A percentile compares a stretch with the other conserved stretches of the same genome.
phyloP scores from a whole-genome alignment of 2,113 vertebrate genomes.

The Fulica atra region DNA sequence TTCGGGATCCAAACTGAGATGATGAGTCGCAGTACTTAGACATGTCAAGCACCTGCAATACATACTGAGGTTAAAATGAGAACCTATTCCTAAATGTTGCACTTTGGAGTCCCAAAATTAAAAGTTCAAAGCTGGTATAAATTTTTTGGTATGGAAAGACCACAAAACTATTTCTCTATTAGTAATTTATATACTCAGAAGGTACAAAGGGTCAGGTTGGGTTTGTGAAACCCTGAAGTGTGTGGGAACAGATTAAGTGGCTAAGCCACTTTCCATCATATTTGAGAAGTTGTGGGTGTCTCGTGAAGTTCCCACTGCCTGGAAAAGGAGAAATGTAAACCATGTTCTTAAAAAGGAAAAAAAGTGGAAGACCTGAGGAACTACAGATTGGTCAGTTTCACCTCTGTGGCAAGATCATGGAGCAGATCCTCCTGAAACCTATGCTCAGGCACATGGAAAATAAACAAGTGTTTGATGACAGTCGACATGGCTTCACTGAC shows the following conservation, averaged over 20 bases:
- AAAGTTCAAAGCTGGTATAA: background rate
- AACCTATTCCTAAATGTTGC: background rate
- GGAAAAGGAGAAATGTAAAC: too few species aligned
- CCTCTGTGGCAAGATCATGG: too few species aligned
- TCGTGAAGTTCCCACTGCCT: too few species aligned
- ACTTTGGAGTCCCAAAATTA: background rate
- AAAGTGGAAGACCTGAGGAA: too few species aligned
- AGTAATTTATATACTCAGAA: background rate
- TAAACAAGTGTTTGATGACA: too few species aligned
- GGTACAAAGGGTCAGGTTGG: background rate
- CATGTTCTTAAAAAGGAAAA: too few species aligned
- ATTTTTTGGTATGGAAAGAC: background rate
- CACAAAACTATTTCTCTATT: background rate
- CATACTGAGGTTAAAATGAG: background rate
- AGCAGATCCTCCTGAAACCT: too few species aligned
- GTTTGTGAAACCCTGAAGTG: background rate
- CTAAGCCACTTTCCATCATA: too few species aligned
- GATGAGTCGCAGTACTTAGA: background rate
- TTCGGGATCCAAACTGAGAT: conserved; percentile 37
- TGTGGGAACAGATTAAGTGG: background rate
- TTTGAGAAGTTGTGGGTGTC: too few species aligned
- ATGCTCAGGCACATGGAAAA: too few species aligned
- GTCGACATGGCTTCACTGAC: too few species aligned
- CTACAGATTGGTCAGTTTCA: too few species aligned
- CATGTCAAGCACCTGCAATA: conserved; percentile 38